These are phyloP conservation scores for Yponomeuta malinellus DNA, from an alignment of 2,888 invertebrate species.

Conservation along the genomic window DNA sequence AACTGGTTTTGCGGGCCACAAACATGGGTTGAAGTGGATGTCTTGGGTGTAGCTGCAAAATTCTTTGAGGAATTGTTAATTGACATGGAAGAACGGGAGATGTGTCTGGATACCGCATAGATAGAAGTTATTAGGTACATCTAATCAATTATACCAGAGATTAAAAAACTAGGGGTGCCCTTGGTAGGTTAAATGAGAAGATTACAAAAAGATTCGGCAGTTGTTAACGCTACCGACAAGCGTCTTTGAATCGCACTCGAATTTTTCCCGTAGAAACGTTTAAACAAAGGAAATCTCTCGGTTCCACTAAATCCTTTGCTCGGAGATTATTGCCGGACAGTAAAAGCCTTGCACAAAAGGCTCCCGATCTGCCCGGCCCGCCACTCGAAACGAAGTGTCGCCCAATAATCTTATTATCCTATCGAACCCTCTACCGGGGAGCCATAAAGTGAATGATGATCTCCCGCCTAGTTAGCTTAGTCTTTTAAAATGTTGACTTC, in stretches of 20 bases:
- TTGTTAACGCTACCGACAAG: background rate
- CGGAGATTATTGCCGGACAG: background rate
- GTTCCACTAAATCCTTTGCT: background rate
- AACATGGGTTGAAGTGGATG: background rate
- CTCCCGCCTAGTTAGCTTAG: constrained; percentile 8
- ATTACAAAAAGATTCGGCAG: background rate
- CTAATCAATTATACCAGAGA: too few relatives aligned
- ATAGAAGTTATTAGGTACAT: background rate
- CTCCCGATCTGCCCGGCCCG: background rate
- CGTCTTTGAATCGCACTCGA: background rate
- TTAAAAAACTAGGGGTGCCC: too few relatives aligned
- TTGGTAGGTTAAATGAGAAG: too few relatives aligned
- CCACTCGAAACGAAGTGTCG: background rate
- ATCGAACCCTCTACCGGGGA: constrained; percentile 27
- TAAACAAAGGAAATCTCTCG: background rate
- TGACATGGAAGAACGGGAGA: background rate
- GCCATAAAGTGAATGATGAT: constrained; percentile 30
- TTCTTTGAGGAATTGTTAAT: constrained; percentile 7
- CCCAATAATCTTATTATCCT: constrained; percentile 12
- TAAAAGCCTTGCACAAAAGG: constrained; percentile 11
- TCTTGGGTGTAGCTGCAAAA: background rate
- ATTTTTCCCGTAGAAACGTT: background rate
- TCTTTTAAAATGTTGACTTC: background rate
- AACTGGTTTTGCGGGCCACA: constrained; percentile 43
- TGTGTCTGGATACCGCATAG: background rate